phyloP scores from a whole-genome alignment of 2,113 vertebrate genomes.

The Murina feae region DNA sequence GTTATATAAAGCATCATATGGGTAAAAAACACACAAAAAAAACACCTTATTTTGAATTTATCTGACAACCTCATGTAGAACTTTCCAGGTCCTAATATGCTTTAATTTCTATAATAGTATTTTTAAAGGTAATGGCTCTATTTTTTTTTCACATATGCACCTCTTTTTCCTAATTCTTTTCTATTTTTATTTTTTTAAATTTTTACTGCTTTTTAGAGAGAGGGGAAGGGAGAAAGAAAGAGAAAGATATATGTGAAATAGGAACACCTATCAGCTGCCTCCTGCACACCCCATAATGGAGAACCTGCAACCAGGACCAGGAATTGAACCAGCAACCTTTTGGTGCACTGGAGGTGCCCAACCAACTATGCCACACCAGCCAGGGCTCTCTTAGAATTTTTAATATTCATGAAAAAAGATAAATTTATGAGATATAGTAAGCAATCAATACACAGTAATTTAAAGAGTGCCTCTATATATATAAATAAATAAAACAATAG shows the following conservation, averaged over 20 bases:
- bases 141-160: not conserved
- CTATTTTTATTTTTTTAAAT: too few species aligned
- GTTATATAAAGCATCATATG: not conserved
- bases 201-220: too few species aligned
- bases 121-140: not conserved
- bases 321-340: too few species aligned
- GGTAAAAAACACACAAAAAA: not conserved
- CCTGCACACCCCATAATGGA: fast-evolving
- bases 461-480: not conserved
- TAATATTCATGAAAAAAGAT: not conserved
- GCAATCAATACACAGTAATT: not conserved
- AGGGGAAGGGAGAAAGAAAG: too few species aligned
- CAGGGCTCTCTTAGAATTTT: not conserved
- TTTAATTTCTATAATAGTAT: not conserved
- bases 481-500: not conserved
- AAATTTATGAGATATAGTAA: not conserved
- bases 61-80: not conserved
- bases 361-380: too few species aligned
- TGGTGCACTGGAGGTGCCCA: too few species aligned
- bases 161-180: not conserved
- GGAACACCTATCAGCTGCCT: too few species aligned
- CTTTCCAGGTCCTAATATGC: not conserved
- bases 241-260: too few species aligned
- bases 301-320: too few species aligned
- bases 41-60: not conserved